Evolutionary conservation across 2,113 vertebrate genomes (phyloP).

Genomic region (Eidolon helvum): DNA sequence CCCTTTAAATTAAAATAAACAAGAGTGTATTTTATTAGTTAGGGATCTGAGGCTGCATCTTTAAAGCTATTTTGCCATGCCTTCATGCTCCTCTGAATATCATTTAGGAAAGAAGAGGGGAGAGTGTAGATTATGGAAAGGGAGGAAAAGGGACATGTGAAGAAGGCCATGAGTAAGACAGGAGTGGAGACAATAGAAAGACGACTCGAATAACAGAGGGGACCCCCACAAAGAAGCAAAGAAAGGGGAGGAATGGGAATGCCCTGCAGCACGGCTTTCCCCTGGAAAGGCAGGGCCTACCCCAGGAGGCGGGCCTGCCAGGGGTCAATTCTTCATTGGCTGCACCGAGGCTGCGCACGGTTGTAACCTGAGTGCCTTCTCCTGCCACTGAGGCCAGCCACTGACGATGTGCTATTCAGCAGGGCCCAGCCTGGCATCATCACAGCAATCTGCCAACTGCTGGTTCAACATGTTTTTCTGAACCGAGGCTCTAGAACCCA

Average conservation of each 20-base stretch:
- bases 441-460: accelerated
- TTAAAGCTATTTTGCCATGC: not conserved
- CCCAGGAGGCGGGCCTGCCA: not conserved
- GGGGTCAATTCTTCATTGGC: not conserved
- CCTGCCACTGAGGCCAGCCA: not conserved
- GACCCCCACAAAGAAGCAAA: not conserved
- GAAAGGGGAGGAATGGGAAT: not conserved
- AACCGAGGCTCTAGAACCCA: not conserved
- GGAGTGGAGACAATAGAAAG: not conserved
- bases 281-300: not conserved
- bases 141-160: not conserved
- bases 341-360: not conserved
- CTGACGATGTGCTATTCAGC: accelerated
- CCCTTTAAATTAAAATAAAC: not conserved
- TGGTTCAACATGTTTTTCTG: not conserved
- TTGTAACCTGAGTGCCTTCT: not conserved
- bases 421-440: accelerated
- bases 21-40: not conserved
- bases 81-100: not conserved
- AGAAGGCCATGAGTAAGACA: not conserved
- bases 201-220: not conserved
- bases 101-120: not conserved
- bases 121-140: not conserved
- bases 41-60: not conserved
- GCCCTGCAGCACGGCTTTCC: not conserved